Evolutionary conservation across 2,113 vertebrate genomes (phyloP), one percentile per base, ranked within the genome.

Genomic region (Poecile atricapillus): DNA sequence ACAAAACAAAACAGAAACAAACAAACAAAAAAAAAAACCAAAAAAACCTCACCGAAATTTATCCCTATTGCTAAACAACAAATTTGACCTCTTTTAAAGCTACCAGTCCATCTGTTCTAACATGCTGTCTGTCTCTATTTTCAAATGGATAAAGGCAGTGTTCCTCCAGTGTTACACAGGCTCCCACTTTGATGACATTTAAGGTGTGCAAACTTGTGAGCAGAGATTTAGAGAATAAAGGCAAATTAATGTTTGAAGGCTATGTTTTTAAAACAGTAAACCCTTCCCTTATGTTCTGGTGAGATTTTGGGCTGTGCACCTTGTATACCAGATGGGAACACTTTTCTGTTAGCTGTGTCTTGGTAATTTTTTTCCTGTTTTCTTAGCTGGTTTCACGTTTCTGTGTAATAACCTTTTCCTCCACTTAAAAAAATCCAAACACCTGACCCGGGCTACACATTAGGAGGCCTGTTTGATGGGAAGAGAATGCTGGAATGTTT

Each of bases 401-500:
- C 75, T 87, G 24, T 46, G 60, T 35, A 90, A 70, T 56, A 92
- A 76, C 30, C 25, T 78, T 92, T 85, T 71, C 49, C 69, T 88
- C 59, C 53, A 49, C 70, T 87, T 82, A 11, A 82, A 83, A 78
- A 71, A 70, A 64, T 18, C 22, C 41, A 58, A 93, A 84, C 84
- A 95, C 70, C 94, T 96, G 93, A 95, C 59, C 68, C 9, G 4
- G 44, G 46, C 58, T 83, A n/a, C 19, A 67, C 13, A 68, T 92
- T 49, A 88, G 89, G 91, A 96, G 83, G 49, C 63, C 33, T 59
- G 3, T 79, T 86, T 69, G 70, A 65, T 90, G 90, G n/a, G 86
- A 92, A 85, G 13, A 24, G 75, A 95, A 59, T 84, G 93, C 70
- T 96, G 93, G 92, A 95, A 92, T 74, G 91, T 93, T 93, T 94